Evolutionary conservation across 1,140 invertebrate species (phyloP).

Genomic region (Delia radicum): DNA sequence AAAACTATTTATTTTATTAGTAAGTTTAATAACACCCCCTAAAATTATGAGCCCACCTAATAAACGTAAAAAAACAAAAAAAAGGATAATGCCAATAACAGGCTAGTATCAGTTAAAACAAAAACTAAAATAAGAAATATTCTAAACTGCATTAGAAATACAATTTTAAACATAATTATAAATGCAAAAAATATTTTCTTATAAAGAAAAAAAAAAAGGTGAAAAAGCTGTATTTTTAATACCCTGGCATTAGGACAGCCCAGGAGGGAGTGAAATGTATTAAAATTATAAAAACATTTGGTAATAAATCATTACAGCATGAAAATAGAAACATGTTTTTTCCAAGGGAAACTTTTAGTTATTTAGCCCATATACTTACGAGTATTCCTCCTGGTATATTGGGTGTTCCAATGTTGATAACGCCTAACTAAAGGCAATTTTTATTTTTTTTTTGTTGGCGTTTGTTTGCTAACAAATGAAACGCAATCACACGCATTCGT

Average conservation of each 20-base stretch:
- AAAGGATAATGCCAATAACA: constrained; percentile 11
- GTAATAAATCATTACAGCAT: constrained; percentile 20
- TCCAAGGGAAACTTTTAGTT: neutral
- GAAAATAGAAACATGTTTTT: constrained; percentile 6
- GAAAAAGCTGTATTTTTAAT: neutral
- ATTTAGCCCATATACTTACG: neutral
- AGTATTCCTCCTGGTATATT: neutral
- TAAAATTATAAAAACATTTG: neutral
- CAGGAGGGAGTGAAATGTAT: constrained; percentile 3
- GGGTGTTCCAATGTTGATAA: constrained; percentile 12
- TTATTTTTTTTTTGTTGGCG: neutral
- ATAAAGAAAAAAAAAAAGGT: neutral
- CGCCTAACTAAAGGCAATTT: no score
- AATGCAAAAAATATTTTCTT: constrained; percentile 2
- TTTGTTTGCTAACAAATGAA: neutral
- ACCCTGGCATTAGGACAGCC: neutral
- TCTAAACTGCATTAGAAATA: neutral
- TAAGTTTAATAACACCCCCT: no score
- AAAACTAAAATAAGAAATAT: no score
- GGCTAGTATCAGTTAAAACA: neutral
- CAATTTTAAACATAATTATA: constrained; percentile 6
- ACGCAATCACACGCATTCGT: neutral
- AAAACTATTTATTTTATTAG: no score
- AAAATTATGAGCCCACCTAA: no score
- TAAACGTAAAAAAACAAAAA: neutral